Conservation (phyloP, 2,113 vertebrate species). For the Platycercus adscitus region DNA sequence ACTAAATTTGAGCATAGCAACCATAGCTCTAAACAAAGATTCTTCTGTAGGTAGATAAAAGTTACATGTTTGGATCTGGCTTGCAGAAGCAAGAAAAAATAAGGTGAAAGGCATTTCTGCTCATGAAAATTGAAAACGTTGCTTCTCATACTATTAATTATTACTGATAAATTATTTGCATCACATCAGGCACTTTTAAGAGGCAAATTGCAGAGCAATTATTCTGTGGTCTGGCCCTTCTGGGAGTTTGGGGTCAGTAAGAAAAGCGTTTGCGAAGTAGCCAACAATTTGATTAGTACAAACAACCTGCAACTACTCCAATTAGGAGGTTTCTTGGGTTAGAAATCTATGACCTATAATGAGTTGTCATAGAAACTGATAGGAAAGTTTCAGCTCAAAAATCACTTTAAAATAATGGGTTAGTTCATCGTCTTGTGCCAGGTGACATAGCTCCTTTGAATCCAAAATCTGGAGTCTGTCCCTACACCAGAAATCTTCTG, state of each 20-base stretch:
- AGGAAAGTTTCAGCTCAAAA: background rate
- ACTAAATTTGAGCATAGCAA: constrained; percentile 24
- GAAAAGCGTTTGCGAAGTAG: constrained; percentile 50
- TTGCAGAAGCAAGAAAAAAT: constrained; percentile 7
- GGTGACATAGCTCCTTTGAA: constrained; percentile 10
- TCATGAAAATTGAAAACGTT: background rate
- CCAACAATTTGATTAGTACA: constrained; percentile 59
- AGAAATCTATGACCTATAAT: constrained; percentile 42
- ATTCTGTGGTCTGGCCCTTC: background rate
- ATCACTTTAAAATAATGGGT: constrained; percentile 34
- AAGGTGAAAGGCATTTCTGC: background rate
- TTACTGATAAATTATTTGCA: constrained; percentile 22
- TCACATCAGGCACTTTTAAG: background rate
- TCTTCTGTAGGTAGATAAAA: background rate
- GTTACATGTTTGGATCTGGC: background rate
- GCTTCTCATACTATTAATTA: background rate
- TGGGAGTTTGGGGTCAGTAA: constrained; percentile 31
- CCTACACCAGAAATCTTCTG: background rate
- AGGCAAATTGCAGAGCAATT: constrained; percentile 3
- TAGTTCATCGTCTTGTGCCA: background rate
- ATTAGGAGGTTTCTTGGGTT: constrained; percentile 51
- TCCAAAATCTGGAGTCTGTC: background rate
- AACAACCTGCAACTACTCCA: constrained; percentile 53
- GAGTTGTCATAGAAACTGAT: constrained; percentile 65
- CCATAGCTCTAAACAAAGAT: constrained; percentile 3